Conservation (phyloP, 2,888 invertebrate species). For the Pheosia gnoma region DNA sequence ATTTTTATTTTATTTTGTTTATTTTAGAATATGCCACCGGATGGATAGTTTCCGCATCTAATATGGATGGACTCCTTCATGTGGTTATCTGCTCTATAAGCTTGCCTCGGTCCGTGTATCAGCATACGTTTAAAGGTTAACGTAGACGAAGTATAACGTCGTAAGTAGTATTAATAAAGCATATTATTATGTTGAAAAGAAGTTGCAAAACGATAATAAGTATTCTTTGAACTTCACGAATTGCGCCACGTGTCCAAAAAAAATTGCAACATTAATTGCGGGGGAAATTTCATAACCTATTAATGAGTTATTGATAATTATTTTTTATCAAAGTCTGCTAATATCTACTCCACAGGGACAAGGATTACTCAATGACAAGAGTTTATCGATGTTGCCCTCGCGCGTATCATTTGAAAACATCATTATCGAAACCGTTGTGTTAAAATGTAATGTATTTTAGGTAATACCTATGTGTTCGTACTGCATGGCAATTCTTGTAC, state of each 20-base stretch:
- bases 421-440: background rate
- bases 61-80: background rate
- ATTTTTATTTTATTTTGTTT: no score
- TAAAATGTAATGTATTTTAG: background rate
- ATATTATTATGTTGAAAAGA: background rate
- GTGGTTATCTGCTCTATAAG: background rate
- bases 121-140: background rate
- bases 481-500: no score
- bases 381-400: slow-evolving; percentile 36
- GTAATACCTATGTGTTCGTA: background rate
- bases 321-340: background rate
- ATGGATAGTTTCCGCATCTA: background rate
- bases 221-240: no score
- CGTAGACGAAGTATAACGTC: background rate
- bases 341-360: slow-evolving; percentile 2
- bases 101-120: background rate
- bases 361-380: slow-evolving; percentile 21
- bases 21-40: background rate
- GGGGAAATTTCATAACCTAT: no score
- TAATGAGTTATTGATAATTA: no score
- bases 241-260: no score
- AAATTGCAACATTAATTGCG: no score
- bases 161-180: background rate
- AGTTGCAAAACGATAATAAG: no score
- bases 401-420: slow-evolving; percentile 12